phyloP scores from a whole-genome alignment of 2,113 vertebrate genomes.

The Excalfactoria chinensis region DNA sequence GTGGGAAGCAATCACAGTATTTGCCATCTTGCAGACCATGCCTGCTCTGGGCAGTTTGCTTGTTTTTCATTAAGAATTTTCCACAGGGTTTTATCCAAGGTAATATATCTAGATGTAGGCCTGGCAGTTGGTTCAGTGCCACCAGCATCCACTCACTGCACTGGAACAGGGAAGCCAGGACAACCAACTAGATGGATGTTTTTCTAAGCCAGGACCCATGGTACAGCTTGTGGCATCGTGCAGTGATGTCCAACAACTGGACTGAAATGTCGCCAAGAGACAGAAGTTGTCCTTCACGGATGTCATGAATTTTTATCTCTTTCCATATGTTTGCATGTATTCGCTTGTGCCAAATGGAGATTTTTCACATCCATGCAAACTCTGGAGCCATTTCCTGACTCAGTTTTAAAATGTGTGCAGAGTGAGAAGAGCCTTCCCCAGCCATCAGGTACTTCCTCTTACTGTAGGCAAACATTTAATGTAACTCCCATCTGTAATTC shows the following conservation, averaged over 20 bases:
- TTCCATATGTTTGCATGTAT: not conserved
- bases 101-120: slow-evolving; percentile 3
- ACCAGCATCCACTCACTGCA: not conserved
- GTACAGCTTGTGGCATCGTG: not conserved
- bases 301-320: not conserved
- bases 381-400: not conserved
- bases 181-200: not conserved
- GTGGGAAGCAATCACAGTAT: slow-evolving; percentile 18
- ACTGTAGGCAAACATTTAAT: not conserved
- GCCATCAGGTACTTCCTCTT: not conserved
- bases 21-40: not conserved
- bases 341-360: not conserved
- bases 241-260: not conserved
- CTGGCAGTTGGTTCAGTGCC: not conserved
- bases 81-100: slow-evolving; percentile 3
- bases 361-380: not conserved
- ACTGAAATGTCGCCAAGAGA: not conserved
- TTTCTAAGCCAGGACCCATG: not conserved
- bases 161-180: not conserved
- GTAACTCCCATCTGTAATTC: not conserved
- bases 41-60: not conserved
- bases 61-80: slow-evolving; percentile 36
- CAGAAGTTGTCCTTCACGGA: not conserved
- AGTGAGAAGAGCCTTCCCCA: not conserved
- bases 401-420: not conserved